These are phyloP conservation scores for Drosophila auraria DNA, from an alignment of 1,140 invertebrate species.

Conservation along the genomic window DNA sequence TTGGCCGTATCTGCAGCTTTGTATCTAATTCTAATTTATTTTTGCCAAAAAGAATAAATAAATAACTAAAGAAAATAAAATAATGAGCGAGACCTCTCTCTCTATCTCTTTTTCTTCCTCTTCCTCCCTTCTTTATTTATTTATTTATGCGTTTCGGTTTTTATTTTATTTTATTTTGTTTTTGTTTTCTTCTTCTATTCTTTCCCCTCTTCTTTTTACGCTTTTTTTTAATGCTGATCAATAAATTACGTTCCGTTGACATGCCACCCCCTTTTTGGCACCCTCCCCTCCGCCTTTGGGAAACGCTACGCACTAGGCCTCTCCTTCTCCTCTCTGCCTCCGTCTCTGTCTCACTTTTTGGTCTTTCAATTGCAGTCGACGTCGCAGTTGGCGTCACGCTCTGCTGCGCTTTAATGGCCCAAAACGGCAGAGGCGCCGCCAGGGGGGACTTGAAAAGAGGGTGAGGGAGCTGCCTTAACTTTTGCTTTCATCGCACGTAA, in stretches of 20 bases:
- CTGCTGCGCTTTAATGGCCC: conserved; percentile 74
- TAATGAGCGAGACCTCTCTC: conserved; percentile 36
- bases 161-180: conserved; percentile 48
- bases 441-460: neutral
- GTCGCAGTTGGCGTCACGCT: conserved; percentile 59
- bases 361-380: conserved; percentile 73
- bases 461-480: conserved; percentile 38
- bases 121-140: conserved; percentile 24
- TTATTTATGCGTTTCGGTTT: conserved; percentile 42
- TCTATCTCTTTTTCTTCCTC: neutral
- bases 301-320: conserved; percentile 16
- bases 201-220: conserved; percentile 23
- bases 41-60: conserved; percentile 53
- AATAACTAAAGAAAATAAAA: conserved; percentile 14
- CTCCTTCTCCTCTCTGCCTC: neutral
- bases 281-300: neutral
- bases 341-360: conserved; percentile 36
- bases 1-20: conserved; percentile 47
- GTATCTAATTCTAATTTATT: conserved; percentile 82
- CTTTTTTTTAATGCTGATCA: conserved; percentile 59
- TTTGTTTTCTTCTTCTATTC: conserved; percentile 32
- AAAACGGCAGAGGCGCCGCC: conserved; percentile 31
- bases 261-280: conserved; percentile 58
- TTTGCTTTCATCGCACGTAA: conserved; percentile 79
- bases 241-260: conserved; percentile 78